Evolutionary conservation across 2,888 invertebrate genomes (phyloP).

Genomic region (Campoletis raptor): DNA sequence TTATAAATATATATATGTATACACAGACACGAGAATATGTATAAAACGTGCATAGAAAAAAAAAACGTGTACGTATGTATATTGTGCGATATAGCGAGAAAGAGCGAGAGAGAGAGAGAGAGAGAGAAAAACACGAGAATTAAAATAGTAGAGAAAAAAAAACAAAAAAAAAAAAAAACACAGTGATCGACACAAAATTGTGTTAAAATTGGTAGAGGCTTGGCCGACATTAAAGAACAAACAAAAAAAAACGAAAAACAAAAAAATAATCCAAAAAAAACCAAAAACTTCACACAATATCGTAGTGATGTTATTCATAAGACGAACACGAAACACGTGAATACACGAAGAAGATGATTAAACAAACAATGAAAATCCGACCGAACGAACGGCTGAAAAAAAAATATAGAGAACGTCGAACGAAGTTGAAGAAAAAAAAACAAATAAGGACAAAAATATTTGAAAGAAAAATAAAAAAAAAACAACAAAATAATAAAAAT

Average conservation of each 20-base stretch:
- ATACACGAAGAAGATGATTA: not conserved
- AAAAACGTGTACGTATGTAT: constrained; percentile 55
- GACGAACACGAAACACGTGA: constrained; percentile 26
- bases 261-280: constrained; percentile 29
- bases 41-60: constrained; percentile 38
- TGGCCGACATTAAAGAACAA: constrained; percentile 39
- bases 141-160: constrained; percentile 33
- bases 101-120: constrained; percentile 27
- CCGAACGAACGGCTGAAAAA: constrained; percentile 27
- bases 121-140: constrained; percentile 12
- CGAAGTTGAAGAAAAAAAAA: constrained; percentile 24
- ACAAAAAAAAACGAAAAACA: constrained; percentile 33
- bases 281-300: constrained; percentile 28
- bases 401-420: constrained; percentile 32
- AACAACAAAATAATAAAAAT: constrained; percentile 17
- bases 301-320: constrained; percentile 20
- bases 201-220: constrained; percentile 48
- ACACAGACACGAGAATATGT: constrained; percentile 43
- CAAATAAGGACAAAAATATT: not conserved
- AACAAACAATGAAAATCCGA: constrained; percentile 23
- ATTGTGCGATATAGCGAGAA: constrained; percentile 38
- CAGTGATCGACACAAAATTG: constrained; percentile 31
- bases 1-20: constrained; percentile 39
- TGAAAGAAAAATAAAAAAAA: constrained; percentile 17
- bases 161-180: constrained; percentile 14